Conservation (phyloP, 2,113 vertebrate species). For the Ploceus nigricollis region DNA sequence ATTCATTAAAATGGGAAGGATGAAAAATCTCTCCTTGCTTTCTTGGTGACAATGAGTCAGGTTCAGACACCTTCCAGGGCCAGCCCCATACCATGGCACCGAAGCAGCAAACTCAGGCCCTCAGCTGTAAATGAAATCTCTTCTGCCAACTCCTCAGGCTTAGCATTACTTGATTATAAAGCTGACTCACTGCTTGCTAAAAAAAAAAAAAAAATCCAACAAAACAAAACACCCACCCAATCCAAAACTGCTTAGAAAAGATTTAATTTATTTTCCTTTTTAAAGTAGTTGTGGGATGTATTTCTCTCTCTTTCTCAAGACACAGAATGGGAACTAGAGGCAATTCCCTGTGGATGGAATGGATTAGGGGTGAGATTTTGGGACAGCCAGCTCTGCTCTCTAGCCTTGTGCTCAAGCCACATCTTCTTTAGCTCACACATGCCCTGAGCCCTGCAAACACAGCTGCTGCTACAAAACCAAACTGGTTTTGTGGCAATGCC, state of each 20-base stretch:
- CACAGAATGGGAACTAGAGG: not conserved
- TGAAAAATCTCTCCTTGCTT: conserved; percentile 21
- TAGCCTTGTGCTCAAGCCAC: not conserved
- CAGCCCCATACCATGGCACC: not conserved
- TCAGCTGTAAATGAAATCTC: not conserved
- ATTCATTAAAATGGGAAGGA: conserved; percentile 44
- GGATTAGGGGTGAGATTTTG: not conserved
- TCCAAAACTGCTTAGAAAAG: not conserved
- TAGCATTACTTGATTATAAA: not conserved
- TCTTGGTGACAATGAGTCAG: not conserved
- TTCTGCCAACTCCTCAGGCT: not conserved
- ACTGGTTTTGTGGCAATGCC: not conserved
- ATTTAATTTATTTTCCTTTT: not conserved
- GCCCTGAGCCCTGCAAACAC: not conserved
- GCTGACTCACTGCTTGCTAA: not conserved
- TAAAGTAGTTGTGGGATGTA: not conserved
- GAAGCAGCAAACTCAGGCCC: not conserved
- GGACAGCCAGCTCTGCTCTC: not conserved
- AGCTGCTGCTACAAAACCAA: not conserved
- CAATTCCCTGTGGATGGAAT: not conserved
- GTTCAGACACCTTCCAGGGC: not conserved
- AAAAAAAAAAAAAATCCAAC: not conserved
- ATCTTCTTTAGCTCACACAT: accelerated
- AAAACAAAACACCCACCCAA: not conserved
- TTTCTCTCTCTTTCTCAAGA: not conserved